Evolutionary conservation across 1,140 invertebrate genomes (phyloP), one percentile per base, ranked within the genome.

Genomic region (Drosophila baimaii): DNA sequence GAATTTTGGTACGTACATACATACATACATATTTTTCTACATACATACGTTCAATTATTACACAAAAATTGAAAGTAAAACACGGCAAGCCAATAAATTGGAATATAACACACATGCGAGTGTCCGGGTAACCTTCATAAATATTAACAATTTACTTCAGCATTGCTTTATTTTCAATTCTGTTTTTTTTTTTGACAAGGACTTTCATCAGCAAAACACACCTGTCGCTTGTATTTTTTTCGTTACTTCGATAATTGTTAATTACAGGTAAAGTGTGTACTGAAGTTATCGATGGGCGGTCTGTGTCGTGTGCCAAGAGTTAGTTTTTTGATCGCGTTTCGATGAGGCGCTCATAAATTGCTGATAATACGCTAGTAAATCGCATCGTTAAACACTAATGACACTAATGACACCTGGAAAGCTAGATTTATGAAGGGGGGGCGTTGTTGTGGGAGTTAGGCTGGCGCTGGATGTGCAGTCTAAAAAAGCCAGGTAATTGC

Each of bases 321-420:
- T 27, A 33, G 68, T 37, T 72, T 54, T 56, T 65, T 37, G 51
- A 12, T 33, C n/a, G 21, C 49, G 61, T 56, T 54, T 54, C 52
- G 35, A 33, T 54, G 41, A 69, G 71, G 55, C 37, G 43, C 35
- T 44, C 44, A 49, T 75, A 75, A 84, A 74, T 77, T 51, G 56
- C 52, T 68, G 75, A 65, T 86, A 76, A 85, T 86, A 61, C 58
- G 63, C 55, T 44, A 31, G 56, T 88, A 70, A 89, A 64, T 49
- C 83, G 77, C 72, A 74, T 71, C 76, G 62, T 88, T 88, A 80
- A 83, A 41, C 61, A 31, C 66, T 89, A 88, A 88, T 89, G 81
- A 41, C 61, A 31, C 66, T 89, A 88, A 88, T 89, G 81, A 77
- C 47, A 55, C 55, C 19, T 21, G 15, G 17, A 54, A 27, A 43